Conservation (phyloP, 2,113 vertebrate genomes). For the Lasiurus borealis region DNA sequence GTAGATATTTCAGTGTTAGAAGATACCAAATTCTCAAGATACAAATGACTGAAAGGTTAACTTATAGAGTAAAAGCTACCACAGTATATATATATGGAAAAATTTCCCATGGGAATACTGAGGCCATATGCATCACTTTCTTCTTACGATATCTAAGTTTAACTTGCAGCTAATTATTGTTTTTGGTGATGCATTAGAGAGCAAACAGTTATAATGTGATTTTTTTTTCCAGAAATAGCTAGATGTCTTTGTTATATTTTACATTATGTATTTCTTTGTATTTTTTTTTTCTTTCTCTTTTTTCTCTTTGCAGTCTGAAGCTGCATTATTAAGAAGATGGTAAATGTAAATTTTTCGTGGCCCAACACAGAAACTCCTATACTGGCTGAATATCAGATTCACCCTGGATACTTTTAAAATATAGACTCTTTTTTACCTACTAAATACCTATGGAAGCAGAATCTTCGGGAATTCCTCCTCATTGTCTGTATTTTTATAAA, state of each 20-base stretch:
- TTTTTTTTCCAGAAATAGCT: neutral
- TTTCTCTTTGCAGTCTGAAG: neutral
- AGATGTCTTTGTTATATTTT: neutral
- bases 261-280: neutral
- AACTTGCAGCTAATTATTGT: neutral
- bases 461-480: neutral
- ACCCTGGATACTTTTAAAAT: neutral
- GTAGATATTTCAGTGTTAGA: conserved; percentile 49
- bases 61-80: conserved; percentile 27
- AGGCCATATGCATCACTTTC: neutral
- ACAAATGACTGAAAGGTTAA: conserved; percentile 13
- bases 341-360: neutral
- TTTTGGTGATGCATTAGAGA: conserved; percentile 21
- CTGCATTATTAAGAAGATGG: neutral
- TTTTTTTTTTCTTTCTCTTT: neutral
- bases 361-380: neutral
- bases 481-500: conserved; percentile 33
- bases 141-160: conserved; percentile 23
- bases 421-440: neutral
- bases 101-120: conserved; percentile 9
- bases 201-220: neutral
- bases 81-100: conserved; percentile 15
- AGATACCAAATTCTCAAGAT: conserved; percentile 25
- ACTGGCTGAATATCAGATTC: neutral
- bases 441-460: neutral